phyloP scores from a whole-genome alignment of 2,113 vertebrate species.

The Amia ocellicauda region DNA sequence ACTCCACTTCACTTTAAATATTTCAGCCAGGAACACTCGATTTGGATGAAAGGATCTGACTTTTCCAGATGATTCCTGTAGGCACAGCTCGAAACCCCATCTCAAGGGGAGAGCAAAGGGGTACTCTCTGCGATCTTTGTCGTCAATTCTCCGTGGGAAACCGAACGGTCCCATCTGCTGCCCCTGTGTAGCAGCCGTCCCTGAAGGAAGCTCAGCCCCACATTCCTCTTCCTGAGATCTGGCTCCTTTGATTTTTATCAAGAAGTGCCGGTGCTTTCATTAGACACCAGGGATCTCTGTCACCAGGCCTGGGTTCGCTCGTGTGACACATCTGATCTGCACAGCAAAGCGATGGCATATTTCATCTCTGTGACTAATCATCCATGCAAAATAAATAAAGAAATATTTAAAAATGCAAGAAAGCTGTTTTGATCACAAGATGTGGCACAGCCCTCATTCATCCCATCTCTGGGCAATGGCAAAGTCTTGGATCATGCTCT shows the following conservation, averaged over 20 bases:
- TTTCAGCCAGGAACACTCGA: slow-evolving; percentile 2
- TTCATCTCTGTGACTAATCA: background rate
- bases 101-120: background rate
- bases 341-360: slow-evolving; percentile 4
- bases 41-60: slow-evolving; percentile 8
- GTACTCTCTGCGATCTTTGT: background rate
- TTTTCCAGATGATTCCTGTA: background rate
- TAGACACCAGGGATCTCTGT: slow-evolving; percentile 3
- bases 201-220: background rate
- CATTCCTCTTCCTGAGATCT: background rate
- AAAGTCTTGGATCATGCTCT: slow-evolving; percentile 10
- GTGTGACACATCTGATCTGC: slow-evolving; percentile 10
- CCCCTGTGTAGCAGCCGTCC: background rate
- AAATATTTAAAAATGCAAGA: background rate
- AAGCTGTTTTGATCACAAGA: background rate
- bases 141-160: background rate
- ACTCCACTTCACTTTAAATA: background rate
- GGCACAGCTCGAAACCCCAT: background rate
- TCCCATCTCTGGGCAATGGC: slow-evolving; percentile 33
- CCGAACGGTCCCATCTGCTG: background rate
- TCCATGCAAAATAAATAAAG: background rate
- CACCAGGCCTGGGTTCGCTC: background rate
- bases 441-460: background rate
- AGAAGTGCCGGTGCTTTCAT: background rate
- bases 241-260: slow-evolving; percentile 2